phyloP scores from a whole-genome alignment of 35 echinoderm and acorn worm species.

The Eucidaris tribuloides region DNA sequence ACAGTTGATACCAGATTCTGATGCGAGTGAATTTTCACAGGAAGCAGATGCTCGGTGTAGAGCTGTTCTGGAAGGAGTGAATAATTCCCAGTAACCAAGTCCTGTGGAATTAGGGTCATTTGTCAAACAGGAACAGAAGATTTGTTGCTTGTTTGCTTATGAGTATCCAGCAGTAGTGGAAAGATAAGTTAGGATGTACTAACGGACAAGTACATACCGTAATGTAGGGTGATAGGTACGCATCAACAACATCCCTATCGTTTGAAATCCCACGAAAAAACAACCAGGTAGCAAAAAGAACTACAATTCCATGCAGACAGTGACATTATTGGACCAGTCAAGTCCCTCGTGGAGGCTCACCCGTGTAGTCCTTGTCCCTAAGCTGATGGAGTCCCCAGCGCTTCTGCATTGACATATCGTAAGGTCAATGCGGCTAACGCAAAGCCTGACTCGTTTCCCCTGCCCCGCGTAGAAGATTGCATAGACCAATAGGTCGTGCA shows the following conservation, averaged over 20 bases:
- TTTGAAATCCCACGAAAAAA: conserved; percentile 14
- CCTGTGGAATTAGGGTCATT: conserved; percentile 1
- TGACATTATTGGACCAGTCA: conserved; percentile 43
- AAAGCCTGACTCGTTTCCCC: conserved; percentile 51
- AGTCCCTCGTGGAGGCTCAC: conserved; percentile 15
- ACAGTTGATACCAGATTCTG: not conserved
- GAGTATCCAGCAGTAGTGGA: not conserved
- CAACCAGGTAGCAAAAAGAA: conserved; percentile 10
- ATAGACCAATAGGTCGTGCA: conserved; percentile 39
- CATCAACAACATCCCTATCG: conserved; percentile 56
- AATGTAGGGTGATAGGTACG: not conserved
- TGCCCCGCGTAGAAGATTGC: conserved; percentile 61
- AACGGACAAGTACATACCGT: not conserved
- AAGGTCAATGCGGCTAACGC: conserved; percentile 54
- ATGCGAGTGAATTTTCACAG: not conserved
- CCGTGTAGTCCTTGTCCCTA: conserved; percentile 4
- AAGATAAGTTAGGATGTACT: conserved; percentile 6
- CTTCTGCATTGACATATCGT: conserved; percentile 60
- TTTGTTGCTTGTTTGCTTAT: not conserved
- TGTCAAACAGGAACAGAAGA: conserved; percentile 1
- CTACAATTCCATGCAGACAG: conserved; percentile 25
- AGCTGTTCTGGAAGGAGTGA: not conserved
- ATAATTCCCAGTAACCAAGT: not conserved
- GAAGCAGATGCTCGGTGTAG: not conserved
- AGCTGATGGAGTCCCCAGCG: conserved; percentile 20